phyloP scores from a whole-genome alignment of 2,113 vertebrate genomes.

The Athene cunicularia region DNA sequence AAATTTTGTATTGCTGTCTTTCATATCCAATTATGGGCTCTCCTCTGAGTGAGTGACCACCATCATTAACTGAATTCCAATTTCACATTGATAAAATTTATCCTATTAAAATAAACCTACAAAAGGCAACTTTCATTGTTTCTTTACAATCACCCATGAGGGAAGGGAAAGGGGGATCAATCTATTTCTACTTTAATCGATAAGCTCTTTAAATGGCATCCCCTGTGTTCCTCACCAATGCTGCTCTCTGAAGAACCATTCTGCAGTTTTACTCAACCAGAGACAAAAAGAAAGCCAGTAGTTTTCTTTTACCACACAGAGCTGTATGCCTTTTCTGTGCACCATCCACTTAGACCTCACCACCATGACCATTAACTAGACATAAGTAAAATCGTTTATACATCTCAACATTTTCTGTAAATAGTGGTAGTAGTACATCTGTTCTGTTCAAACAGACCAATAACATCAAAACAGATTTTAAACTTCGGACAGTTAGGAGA shows the following conservation, averaged over 20 bases:
- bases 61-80: slow-evolving; percentile 28
- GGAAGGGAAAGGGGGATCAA: background rate
- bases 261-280: background rate
- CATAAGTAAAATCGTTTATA: background rate
- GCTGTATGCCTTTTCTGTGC: background rate
- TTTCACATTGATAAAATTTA: slow-evolving; percentile 28
- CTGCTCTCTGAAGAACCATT: background rate
- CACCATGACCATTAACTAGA: background rate
- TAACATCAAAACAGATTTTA: background rate
- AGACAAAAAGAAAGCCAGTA: background rate
- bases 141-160: background rate
- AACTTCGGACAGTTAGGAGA: background rate
- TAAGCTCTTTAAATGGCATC: background rate
- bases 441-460: background rate
- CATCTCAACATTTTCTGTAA: background rate
- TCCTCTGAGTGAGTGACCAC: background rate
- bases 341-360: background rate
- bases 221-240: fast-evolving
- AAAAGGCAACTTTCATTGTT: background rate
- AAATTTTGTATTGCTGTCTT: background rate
- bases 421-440: background rate
- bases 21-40: background rate
- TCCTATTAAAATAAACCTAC: slow-evolving; percentile 41
- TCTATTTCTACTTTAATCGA: background rate
- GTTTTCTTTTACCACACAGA: background rate